A percentile compares a stretch with the other conserved stretches of the same genome.
Conservation (phyloP, 2,888 invertebrate genomes). For the Leucoma salicis region DNA sequence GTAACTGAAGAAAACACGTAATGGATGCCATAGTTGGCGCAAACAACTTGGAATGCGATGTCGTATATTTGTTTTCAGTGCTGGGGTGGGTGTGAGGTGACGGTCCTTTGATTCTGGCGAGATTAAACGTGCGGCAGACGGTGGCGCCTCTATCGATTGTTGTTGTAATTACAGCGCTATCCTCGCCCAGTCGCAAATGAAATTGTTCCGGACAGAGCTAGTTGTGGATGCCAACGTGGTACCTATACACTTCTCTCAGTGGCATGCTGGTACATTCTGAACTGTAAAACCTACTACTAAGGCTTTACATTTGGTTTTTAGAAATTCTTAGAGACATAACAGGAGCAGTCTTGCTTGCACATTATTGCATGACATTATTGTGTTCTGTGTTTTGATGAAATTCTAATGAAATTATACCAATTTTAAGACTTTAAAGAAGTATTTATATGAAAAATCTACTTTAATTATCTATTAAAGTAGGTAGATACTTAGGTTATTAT, state of each 20-base stretch:
- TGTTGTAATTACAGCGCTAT: slow-evolving; percentile 82
- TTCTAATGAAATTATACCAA: slow-evolving; percentile 47
- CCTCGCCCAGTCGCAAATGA: slow-evolving; percentile 82
- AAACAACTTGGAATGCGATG: slow-evolving; percentile 28
- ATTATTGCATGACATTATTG: slow-evolving; percentile 49
- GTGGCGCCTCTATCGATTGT: slow-evolving; percentile 83
- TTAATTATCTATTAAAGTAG: too few species aligned
- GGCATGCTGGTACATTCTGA: slow-evolving; percentile 47
- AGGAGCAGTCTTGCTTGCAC: slow-evolving; percentile 23
- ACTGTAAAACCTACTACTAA: slow-evolving; percentile 45
- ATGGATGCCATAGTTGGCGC: slow-evolving; percentile 35
- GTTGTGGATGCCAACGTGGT: slow-evolving; percentile 72
- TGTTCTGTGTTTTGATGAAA: slow-evolving; percentile 51
- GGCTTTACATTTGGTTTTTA: slow-evolving; percentile 18
- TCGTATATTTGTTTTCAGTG: slow-evolving; percentile 46
- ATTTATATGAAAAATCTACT: too few species aligned
- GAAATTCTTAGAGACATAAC: slow-evolving; percentile 13
- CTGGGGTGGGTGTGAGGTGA: slow-evolving; percentile 72
- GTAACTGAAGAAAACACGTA: slow-evolving; percentile 24
- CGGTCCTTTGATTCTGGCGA: slow-evolving; percentile 80
- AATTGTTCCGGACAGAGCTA: slow-evolving; percentile 80
- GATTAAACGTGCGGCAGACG: slow-evolving; percentile 82
- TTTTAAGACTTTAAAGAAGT: neutral
- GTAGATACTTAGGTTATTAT: too few species aligned
- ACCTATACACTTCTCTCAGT: slow-evolving; percentile 59